Evolutionary conservation across 2,797 vertebrate genomes (phyloP), one percentile per base, ranked within the genome.

Genomic region (Anabas testudineus): DNA sequence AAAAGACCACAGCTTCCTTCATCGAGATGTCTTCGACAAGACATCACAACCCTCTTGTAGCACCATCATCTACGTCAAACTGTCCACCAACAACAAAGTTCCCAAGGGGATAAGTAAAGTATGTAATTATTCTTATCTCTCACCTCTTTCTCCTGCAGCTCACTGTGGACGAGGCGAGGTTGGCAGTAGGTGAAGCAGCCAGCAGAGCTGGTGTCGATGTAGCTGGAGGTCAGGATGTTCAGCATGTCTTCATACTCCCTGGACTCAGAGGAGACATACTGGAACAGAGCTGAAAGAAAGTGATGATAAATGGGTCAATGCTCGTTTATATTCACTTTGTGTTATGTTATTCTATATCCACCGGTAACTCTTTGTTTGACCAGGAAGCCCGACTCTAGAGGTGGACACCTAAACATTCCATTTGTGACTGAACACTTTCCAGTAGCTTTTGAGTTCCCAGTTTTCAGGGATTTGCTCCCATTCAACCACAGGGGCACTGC

Each of bases 81-180:
- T 21, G 21, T 21, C 21, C n/a, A n/a, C n/a, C n/a, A n/a, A n/a
- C 6, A 36, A 36, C 34, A 36, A 9, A 12, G 36, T 36, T 10
- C 34, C 2, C 8, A 10, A 8, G 12, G 34, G 8, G 4, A 1
- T 39, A 37, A 39, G 14, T 15, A 15, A 15, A 4, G 5, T n/a
- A n/a, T n/a, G n/a, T n/a, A n/a, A n/a, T 86, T 1, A 28, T 7
- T 10, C 3, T 8, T 5, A 2, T 26, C 12, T 9, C 95, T 94
- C 83, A 98, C 98, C 86, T 99, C 97, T 81, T 96, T 98, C 90
- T 99, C 97, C 92, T 97, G 90, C 56, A 91, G 91, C 55, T 98
- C 97, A 30, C 92, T 98, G 87, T 98, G 95, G 85, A 99, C 88
- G 13, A 98, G 95, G 56, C 95, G 95, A 72, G 95, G 97, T 65